Evolutionary conservation across 2,888 invertebrate genomes (phyloP), one percentile per base, ranked within the genome.

Genomic region (Cloeon dipterum): DNA sequence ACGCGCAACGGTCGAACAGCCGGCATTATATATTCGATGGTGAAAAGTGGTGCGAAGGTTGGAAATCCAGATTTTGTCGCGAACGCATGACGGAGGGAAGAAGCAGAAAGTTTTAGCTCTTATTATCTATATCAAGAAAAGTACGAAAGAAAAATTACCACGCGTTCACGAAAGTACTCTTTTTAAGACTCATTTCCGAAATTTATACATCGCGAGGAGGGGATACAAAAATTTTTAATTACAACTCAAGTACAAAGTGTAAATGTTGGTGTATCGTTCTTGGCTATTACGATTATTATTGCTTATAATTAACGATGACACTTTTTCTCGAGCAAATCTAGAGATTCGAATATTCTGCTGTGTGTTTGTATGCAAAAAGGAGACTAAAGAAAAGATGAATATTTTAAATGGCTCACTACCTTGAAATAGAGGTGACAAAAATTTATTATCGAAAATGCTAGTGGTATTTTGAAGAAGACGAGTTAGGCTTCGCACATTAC

Each of bases 241-340:
- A 29, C 23, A n/a, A 29, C 29, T 29, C 5, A 29, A 29, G 29
- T 29, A 29, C 29, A 29, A 29, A 29, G 29, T 29, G 16, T 29
- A 29, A 29, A 29, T 29, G 29, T 29, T 29, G n/a, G 13, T 29
- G 29, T 16, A n/a, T n/a, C n/a, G n/a, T n/a, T n/a, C n/a, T n/a
- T n/a, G n/a, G n/a, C n/a, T n/a, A n/a, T n/a, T n/a, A n/a, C n/a
- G n/a, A n/a, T n/a, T n/a, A 29, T 7, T 29, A 14, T 29, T 29
- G 29, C 13, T 14, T 21, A 21, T 21, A 29, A 14, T 29, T 8
- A 8, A 29, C 10, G 21, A 10, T 23, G 11, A 23, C 7, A 23
- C 7, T 23, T 8, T n/a, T n/a, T 23, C 7, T 23, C 8, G 8
- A 23, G 11, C 14, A 29, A 29, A 8, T 14, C 5, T 29, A 5